phyloP scores from a whole-genome alignment of 2,888 invertebrate genomes.

The Chalcosyrphus nemorum region DNA sequence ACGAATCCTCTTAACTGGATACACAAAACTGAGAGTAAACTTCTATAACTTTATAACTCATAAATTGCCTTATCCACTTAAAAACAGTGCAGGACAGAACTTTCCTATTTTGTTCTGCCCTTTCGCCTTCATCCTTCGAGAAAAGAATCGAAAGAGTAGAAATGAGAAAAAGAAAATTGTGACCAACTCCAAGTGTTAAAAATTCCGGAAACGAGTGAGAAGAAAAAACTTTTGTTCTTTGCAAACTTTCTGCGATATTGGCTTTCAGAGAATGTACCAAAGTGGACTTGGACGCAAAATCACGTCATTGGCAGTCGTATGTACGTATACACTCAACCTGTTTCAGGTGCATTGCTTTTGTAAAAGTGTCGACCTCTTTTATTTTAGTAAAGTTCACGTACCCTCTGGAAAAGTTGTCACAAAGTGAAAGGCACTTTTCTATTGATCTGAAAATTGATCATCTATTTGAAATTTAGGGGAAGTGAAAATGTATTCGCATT shows the following conservation, averaged over 20 bases:
- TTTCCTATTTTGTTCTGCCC: constrained; percentile 43
- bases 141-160: background rate
- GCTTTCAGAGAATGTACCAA: constrained; percentile 33
- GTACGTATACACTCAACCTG: background rate
- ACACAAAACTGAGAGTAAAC: constrained; percentile 50
- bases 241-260: constrained; percentile 56
- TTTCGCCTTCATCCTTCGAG: constrained; percentile 20
- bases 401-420: constrained; percentile 37
- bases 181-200: constrained; percentile 57
- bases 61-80: constrained; percentile 82
- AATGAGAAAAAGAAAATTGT: constrained; percentile 7
- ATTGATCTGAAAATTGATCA: constrained; percentile 55
- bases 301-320: constrained; percentile 25
- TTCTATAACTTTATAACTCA: constrained; percentile 78
- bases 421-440: constrained; percentile 52
- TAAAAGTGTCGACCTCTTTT: too few species aligned
- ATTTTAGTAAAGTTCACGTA: background rate
- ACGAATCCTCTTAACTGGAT: constrained; percentile 51
- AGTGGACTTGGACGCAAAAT: constrained; percentile 41
- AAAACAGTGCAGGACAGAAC: constrained; percentile 64
- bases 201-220: constrained; percentile 50
- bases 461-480: too few species aligned
- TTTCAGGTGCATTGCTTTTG: constrained; percentile 38
- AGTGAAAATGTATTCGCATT: too few species aligned
- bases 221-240: constrained; percentile 52